These are phyloP conservation scores for Paramormyrops hopkinsi DNA, from an alignment of 2,797 vertebrate genomes.

Conservation along the genomic window DNA sequence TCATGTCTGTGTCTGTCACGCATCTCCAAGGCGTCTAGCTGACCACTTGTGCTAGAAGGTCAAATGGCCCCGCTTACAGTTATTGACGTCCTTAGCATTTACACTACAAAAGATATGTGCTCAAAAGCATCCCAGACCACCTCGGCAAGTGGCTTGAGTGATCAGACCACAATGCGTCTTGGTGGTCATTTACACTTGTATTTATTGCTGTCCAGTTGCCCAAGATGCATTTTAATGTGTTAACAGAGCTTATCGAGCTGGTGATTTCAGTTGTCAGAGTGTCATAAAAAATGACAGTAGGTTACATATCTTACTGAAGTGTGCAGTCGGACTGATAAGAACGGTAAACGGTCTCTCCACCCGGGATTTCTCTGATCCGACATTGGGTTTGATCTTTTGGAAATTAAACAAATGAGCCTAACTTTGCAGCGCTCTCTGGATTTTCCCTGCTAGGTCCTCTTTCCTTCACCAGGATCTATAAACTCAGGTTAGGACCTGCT, in stretches of 20 bases:
- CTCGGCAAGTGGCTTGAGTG: background rate
- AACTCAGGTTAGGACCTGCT: background rate
- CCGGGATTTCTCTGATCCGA: background rate
- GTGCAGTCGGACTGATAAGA: background rate
- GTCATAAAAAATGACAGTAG: background rate
- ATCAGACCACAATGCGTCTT: background rate
- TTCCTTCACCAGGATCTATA: background rate
- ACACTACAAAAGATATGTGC: background rate
- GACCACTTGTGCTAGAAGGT: background rate
- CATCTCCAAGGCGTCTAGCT: background rate
- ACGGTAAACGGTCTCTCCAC: background rate
- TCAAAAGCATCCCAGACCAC: background rate
- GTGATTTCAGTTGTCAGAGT: background rate
- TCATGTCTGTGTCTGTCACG: background rate
- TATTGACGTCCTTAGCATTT: background rate
- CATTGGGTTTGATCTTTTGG: background rate
- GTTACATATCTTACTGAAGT: background rate
- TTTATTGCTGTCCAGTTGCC: background rate
- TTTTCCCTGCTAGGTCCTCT: background rate
- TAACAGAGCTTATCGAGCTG: background rate
- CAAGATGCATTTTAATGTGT: background rate
- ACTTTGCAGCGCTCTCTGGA: background rate
- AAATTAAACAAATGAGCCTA: background rate
- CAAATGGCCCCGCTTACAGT: background rate
- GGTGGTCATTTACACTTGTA: background rate